Percentiles rank a stretch among this genome's conserved stretches.
These are phyloP conservation scores for Eilema caniola DNA, from an alignment of 2,888 invertebrate genomes.

Conservation along the genomic window DNA sequence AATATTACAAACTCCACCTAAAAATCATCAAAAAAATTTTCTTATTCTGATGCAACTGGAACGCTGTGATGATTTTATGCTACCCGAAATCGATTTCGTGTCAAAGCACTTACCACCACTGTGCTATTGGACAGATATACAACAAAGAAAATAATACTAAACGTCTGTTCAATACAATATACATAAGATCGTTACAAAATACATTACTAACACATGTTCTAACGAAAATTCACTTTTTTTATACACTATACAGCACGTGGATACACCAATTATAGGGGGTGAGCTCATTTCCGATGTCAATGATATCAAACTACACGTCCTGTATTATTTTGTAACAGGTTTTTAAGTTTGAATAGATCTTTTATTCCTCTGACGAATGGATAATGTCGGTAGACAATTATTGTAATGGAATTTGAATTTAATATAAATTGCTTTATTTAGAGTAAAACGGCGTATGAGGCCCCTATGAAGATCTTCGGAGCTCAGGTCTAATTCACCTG, in stretches of 20 bases:
- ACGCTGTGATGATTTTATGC: neutral
- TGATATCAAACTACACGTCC: conserved; percentile 69
- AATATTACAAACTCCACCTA: neutral
- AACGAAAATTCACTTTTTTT: conserved; percentile 55
- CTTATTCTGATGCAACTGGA: too few species aligned
- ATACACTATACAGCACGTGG: conserved; percentile 71
- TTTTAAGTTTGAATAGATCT: conserved; percentile 20
- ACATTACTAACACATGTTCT: conserved; percentile 43
- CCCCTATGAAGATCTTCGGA: too few species aligned
- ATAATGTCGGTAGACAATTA: conserved; percentile 11
- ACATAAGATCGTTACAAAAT: conserved; percentile 22
- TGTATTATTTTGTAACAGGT: conserved; percentile 53
- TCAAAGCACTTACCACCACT: neutral
- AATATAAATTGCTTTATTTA: conserved; percentile 3
- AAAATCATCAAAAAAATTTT: neutral
- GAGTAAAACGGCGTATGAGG: too few species aligned
- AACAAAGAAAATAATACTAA: conserved; percentile 8
- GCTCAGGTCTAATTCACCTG: too few species aligned
- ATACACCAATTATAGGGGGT: conserved; percentile 73
- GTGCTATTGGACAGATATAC: neutral
- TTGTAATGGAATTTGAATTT: neutral
- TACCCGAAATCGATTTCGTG: neutral
- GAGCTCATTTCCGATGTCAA: conserved; percentile 81
- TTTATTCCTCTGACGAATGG: conserved; percentile 9
- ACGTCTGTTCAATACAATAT: conserved; percentile 32